A percentile compares a stretch with the other conserved stretches of the same genome.
Evolutionary conservation across 2,113 vertebrate genomes (phyloP).

Genomic region (Oncorhynchus masou): DNA sequence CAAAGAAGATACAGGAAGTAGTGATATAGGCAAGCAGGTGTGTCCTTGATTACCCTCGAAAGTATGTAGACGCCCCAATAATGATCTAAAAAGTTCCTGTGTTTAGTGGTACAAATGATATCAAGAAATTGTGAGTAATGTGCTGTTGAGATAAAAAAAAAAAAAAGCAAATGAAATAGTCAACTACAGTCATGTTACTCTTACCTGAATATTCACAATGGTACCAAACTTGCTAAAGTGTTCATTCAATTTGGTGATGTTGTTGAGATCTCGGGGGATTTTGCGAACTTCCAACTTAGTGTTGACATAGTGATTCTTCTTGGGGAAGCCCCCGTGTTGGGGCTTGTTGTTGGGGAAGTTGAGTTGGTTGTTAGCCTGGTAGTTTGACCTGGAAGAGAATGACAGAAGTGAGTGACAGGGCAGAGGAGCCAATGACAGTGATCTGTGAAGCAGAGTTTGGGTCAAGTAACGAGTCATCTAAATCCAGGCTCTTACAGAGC

Average conservation of each 20-base stretch:
- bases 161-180: too few relatives aligned
- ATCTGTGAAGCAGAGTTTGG: background rate
- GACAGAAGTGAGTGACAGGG: background rate
- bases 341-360: constrained; percentile 66
- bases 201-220: constrained; percentile 97
- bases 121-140: too few relatives aligned
- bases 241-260: constrained; percentile 94
- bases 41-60: too few relatives aligned
- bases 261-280: constrained; percentile 94
- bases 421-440: background rate
- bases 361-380: constrained; percentile 79
- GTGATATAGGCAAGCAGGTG: too few relatives aligned
- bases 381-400: constrained; percentile 77
- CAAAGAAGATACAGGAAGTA: background rate
- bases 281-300: constrained; percentile 94
- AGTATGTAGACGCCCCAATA: too few relatives aligned
- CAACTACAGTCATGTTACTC: background rate
- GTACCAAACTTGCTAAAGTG: constrained; percentile 99
- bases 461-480: too few relatives aligned
- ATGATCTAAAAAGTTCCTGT: too few relatives aligned
- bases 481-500: too few relatives aligned
- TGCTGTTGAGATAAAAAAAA: too few relatives aligned
- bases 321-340: constrained; percentile 71
- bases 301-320: constrained; percentile 90
- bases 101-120: too few relatives aligned